A percentile compares a stretch with the other conserved stretches of the same genome.
Evolutionary conservation across 2,888 invertebrate genomes (phyloP).

Genomic region (Latheticus oryzae): DNA sequence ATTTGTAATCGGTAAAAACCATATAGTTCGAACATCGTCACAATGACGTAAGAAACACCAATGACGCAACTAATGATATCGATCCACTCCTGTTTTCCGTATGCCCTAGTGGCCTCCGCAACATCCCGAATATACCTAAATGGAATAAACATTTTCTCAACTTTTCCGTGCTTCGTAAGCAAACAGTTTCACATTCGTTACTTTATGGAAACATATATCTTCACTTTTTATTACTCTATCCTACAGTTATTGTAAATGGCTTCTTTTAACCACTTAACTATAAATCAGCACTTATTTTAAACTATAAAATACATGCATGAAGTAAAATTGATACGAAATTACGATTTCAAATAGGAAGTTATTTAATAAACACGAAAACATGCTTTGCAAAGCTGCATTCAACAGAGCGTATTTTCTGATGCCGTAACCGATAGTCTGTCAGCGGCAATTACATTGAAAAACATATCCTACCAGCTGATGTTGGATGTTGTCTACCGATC

Average conservation of each 20-base stretch:
- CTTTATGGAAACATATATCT: conserved; percentile 26
- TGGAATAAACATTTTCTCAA: conserved; percentile 35
- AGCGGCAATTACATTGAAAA: conserved; percentile 46
- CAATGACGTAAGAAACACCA: conserved; percentile 45
- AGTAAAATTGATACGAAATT: no score
- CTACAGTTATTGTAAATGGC: conserved; percentile 25
- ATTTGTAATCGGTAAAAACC: conserved; percentile 18
- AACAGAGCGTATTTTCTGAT: conserved; percentile 30
- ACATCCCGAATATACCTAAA: conserved; percentile 33
- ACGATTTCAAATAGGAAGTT: conserved; percentile 15
- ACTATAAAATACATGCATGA: not conserved
- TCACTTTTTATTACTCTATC: conserved; percentile 20
- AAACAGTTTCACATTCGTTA: conserved; percentile 29
- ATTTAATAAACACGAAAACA: conserved; percentile 26
- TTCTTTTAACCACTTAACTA: conserved; percentile 9
- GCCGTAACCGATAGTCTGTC: conserved; percentile 50
- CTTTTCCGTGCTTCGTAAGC: conserved; percentile 25
- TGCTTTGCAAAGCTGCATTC: conserved; percentile 13
- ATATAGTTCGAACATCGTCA: conserved; percentile 32
- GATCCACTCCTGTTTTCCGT: conserved; percentile 37
- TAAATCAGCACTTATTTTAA: conserved; percentile 15
- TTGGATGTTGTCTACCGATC: conserved; percentile 23
- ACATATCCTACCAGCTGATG: conserved; percentile 42
- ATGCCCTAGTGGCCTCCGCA: conserved; percentile 41
- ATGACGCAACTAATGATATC: conserved; percentile 50